Conservation (phyloP, 1,140 invertebrate genomes). For the Drosophila prosaltans region DNA sequence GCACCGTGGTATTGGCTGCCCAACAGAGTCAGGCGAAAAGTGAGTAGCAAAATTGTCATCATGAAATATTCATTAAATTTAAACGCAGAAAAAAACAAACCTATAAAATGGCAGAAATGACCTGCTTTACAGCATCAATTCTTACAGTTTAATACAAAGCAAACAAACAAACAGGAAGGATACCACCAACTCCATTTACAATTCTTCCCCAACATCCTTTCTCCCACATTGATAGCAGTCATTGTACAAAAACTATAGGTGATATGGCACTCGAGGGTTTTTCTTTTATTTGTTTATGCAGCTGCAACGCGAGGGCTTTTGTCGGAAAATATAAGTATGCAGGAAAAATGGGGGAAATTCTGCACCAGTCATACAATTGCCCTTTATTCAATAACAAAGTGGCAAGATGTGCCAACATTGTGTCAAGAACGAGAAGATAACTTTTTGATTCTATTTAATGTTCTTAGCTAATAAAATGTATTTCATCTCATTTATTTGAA, state of each 20-base stretch:
- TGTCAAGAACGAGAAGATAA: not conserved
- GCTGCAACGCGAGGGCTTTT: conserved; percentile 41
- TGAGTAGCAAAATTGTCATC: conserved; percentile 52
- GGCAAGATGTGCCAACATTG: not conserved
- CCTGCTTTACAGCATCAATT: conserved; percentile 59
- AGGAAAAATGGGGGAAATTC: conserved; percentile 13
- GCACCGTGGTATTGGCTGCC: conserved; percentile 78
- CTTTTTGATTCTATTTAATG: conserved; percentile 7
- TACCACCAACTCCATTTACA: conserved; percentile 12
- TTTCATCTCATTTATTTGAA: conserved; percentile 23
- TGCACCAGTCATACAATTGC: too few relatives aligned
- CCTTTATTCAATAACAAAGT: not conserved
- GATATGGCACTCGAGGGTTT: conserved; percentile 27
- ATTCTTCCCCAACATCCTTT: conserved; percentile 24
- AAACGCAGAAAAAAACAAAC: conserved; percentile 61
- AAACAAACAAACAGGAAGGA: conserved; percentile 46
- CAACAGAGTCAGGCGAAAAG: conserved; percentile 82
- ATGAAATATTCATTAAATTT: conserved; percentile 66
- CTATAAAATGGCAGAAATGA: conserved; percentile 57
- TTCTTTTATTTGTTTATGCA: conserved; percentile 65
- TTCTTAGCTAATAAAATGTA: not conserved
- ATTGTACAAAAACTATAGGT: not conserved
- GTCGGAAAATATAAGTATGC: too few relatives aligned
- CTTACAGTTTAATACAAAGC: conserved; percentile 68
- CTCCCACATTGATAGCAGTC: not conserved